Evolutionary conservation across 2,888 invertebrate species (phyloP).

Genomic region (Rotaria sp.): DNA sequence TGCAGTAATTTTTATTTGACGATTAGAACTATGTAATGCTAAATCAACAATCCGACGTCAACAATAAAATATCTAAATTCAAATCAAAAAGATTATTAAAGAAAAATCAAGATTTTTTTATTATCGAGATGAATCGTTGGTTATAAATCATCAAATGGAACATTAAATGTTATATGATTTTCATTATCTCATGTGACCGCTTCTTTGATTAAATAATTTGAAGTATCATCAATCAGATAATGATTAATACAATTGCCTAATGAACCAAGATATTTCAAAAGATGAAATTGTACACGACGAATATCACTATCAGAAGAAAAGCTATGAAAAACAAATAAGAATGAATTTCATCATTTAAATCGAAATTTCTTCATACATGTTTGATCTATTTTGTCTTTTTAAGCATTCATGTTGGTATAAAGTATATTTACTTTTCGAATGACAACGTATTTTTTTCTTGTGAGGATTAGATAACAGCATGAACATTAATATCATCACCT

Average conservation of each 20-base stretch:
- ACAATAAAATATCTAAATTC: constrained; percentile 61
- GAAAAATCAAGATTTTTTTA: no score
- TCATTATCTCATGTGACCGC: constrained; percentile 59
- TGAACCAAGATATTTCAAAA: constrained; percentile 43
- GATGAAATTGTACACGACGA: constrained; percentile 37
- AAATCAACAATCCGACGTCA: constrained; percentile 63
- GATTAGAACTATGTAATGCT: constrained; percentile 63
- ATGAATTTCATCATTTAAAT: no score
- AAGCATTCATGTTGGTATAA: neutral
- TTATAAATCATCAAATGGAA: constrained; percentile 62
- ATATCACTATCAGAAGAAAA: constrained; percentile 58
- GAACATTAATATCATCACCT: constrained; percentile 27
- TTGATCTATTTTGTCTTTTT: constrained; percentile 26
- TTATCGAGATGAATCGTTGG: constrained; percentile 60
- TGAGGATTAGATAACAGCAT: neutral
- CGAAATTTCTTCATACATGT: neutral
- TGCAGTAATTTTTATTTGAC: constrained; percentile 65
- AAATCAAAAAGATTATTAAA: constrained; percentile 57
- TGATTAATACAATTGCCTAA: constrained; percentile 56
- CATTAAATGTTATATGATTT: constrained; percentile 59
- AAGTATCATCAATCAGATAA: constrained; percentile 47
- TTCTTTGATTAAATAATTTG: constrained; percentile 48
- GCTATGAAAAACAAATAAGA: constrained; percentile 51
- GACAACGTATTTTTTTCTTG: neutral
- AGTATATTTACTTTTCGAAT: constrained; percentile 19